These are phyloP conservation scores for Alethe castanea DNA, from an alignment of 2,113 vertebrate species.

Conservation along the genomic window DNA sequence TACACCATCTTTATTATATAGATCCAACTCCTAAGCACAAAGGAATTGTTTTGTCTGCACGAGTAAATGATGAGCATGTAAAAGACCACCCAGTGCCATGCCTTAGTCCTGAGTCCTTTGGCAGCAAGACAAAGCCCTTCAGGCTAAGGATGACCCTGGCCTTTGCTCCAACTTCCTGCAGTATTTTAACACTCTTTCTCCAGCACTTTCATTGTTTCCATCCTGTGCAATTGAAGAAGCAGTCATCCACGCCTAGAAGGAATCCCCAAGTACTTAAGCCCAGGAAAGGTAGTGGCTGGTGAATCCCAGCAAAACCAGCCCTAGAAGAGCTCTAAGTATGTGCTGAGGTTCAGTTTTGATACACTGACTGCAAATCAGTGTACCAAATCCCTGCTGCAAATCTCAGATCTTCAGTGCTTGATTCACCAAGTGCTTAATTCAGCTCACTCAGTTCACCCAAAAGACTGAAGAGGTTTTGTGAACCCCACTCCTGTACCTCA, in stretches of 20 bases:
- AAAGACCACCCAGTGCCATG: neutral
- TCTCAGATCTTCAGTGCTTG: neutral
- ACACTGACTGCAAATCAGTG: neutral
- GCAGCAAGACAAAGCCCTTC: neutral
- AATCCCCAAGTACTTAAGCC: neutral
- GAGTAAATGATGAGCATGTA: neutral
- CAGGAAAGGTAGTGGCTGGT: neutral
- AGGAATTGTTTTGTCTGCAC: neutral
- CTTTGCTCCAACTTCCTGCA: neutral
- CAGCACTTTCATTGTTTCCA: neutral
- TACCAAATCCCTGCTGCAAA: neutral
- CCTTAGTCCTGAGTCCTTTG: neutral
- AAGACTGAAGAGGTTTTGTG: neutral
- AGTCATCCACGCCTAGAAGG: neutral
- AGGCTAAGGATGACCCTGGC: neutral
- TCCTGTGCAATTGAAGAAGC: neutral
- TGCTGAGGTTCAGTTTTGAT: neutral
- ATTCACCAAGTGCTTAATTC: neutral
- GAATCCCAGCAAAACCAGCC: neutral
- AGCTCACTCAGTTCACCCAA: neutral
- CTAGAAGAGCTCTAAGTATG: neutral
- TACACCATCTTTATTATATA: neutral
- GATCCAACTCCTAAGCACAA: neutral
- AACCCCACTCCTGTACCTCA: neutral
- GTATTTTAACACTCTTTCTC: neutral